phyloP scores from a whole-genome alignment of 1,140 invertebrate genomes.

The Eumaeus atala region DNA sequence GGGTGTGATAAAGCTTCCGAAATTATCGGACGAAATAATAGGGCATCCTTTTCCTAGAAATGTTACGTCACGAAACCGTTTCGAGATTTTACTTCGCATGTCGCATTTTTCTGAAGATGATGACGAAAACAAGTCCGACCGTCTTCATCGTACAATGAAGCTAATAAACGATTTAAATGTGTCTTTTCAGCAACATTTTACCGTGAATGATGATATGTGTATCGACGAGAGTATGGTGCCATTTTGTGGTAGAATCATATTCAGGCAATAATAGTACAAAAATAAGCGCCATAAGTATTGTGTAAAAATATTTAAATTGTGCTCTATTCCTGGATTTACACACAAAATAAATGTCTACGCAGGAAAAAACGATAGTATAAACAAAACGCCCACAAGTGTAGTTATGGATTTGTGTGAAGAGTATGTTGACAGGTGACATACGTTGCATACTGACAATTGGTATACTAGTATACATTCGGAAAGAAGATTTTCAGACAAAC shows the following conservation, averaged over 20 bases:
- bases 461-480: conserved; percentile 39
- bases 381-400: conserved; percentile 30
- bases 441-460: conserved; percentile 49
- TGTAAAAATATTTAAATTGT: conserved; percentile 53
- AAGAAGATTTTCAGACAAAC: conserved; percentile 10
- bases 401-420: conserved; percentile 30
- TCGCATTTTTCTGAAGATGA: conserved; percentile 30
- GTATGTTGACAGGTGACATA: conserved; percentile 37
- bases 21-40: too few relatives aligned
- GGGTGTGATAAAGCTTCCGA: conserved; percentile 22
- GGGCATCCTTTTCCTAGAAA: conserved; percentile 25
- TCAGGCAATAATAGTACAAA: conserved; percentile 51
- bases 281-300: conserved; percentile 50
- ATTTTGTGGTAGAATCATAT: conserved; percentile 47
- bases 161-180: conserved; percentile 16
- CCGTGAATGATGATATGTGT: conserved; percentile 31
- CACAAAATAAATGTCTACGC: conserved; percentile 37
- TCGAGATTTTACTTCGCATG: conserved; percentile 33
- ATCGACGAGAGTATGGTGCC: conserved; percentile 38
- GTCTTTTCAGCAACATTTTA: conserved; percentile 17
- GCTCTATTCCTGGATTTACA: conserved; percentile 36
- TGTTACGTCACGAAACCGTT: conserved; percentile 30
- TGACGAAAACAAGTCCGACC: conserved; percentile 17
- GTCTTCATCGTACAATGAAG: conserved; percentile 17
- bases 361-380: conserved; percentile 21